A percentile compares a stretch with the other conserved stretches of the same genome.
These are phyloP conservation scores for Thecophora atra DNA, from an alignment of 2,888 invertebrate species.

Conservation along the genomic window DNA sequence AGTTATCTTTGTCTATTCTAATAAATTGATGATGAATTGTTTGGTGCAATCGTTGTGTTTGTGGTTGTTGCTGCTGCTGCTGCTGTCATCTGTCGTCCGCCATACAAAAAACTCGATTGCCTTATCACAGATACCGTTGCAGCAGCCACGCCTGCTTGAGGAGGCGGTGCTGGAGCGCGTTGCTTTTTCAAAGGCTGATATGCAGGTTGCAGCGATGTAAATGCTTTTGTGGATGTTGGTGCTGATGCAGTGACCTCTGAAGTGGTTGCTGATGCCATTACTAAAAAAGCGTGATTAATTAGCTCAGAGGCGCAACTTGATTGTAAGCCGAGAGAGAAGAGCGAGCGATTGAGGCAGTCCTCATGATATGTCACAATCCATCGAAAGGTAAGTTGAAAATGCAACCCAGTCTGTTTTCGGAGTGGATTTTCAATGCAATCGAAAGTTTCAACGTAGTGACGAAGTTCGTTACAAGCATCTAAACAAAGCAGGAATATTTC, in stretches of 20 bases:
- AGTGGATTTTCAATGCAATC: too few relatives aligned
- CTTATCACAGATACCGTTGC: slow-evolving; percentile 61
- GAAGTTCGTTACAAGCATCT: too few relatives aligned
- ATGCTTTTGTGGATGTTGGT: slow-evolving; percentile 41
- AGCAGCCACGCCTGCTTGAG: slow-evolving; percentile 60
- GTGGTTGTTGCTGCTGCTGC: slow-evolving; percentile 28
- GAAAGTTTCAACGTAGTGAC: too few relatives aligned
- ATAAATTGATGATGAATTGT: slow-evolving; percentile 31
- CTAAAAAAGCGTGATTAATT: slow-evolving; percentile 28
- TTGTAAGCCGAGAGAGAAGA: background rate
- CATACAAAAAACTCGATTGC: slow-evolving; percentile 60
- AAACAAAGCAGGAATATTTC: too few relatives aligned
- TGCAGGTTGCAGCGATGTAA: slow-evolving; percentile 52
- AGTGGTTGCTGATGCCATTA: slow-evolving; percentile 43
- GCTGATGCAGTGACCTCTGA: slow-evolving; percentile 37
- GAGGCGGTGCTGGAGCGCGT: slow-evolving; percentile 59
- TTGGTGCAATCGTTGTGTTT: slow-evolving; percentile 21
- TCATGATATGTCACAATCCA: too few relatives aligned
- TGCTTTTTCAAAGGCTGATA: slow-evolving; percentile 58
- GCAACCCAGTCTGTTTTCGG: too few relatives aligned
- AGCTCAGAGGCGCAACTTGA: background rate
- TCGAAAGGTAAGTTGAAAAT: too few relatives aligned
- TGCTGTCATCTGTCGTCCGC: slow-evolving; percentile 46
- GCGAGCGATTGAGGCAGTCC: too few relatives aligned
- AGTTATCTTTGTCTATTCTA: background rate